Base-by-base conservation (phyloP, 2,888 invertebrate species). In the Apotomis betuletana region DNA sequence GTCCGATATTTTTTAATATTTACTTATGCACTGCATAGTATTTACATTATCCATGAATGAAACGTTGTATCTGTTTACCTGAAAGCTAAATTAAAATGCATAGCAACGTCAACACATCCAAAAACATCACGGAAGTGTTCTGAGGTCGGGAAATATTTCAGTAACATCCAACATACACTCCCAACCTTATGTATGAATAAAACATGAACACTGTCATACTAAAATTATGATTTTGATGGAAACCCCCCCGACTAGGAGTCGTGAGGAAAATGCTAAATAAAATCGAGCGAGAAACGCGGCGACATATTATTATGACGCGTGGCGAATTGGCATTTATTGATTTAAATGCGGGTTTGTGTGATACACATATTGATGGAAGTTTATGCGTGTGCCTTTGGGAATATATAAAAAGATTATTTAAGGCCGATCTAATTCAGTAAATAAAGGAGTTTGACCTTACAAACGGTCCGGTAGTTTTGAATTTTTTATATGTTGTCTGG, bases 211-310 rank as follows among this genome's bases (percentile, higher is more conserved):
- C 67, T 62, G 71, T 67, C 71, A 71, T 67, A 67, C 71, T 36
- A 71, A 62, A 67, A 71, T 71, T 71, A 71, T 71, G 61, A 71
- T 67, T 71, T 71, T 58, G 67, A 67, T 71, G 71, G 55, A 67
- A 71, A 67, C 55, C 62, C 49, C 51, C 63, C 57, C 59, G 36
- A 52, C 8, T 52, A 41, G 10, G 36, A 59, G 41, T 12, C 71
- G 67, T 71, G 71, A 52, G 55, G 71, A 57, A 49, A 71, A 71
- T 71, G 52, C 3, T 52, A 57, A 70, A 52, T 41, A 12, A 59
- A 59, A 57, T 57, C 46, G 44, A 62, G 13, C 49, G 15, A 15
- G 57, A 46, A 49, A 57, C 12, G 61, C 60, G 38, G 49, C 49
- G 52, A 67, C 59, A 44, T 60, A 67, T 59, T 61, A 46, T 54